Conservation (phyloP, 2,888 invertebrate species). For the Syritta pipiens region DNA sequence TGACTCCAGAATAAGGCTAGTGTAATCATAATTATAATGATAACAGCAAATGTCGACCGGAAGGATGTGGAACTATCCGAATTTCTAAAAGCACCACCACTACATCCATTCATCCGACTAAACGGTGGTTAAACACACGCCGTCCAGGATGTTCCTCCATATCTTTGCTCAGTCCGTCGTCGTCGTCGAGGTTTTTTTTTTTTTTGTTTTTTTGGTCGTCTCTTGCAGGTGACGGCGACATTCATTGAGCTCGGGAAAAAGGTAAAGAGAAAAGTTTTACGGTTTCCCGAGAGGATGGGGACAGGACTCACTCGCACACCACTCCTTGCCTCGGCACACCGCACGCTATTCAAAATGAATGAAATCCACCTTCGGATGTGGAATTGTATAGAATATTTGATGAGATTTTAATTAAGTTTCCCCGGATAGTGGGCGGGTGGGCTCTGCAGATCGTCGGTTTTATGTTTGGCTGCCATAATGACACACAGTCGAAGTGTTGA, state of each 20-base stretch:
- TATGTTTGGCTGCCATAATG: constrained; percentile 23
- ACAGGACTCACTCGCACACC: background rate
- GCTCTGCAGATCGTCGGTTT: constrained; percentile 17
- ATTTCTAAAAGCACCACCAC: constrained; percentile 28
- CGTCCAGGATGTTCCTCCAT: background rate
- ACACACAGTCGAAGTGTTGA: background rate
- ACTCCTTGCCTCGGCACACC: background rate
- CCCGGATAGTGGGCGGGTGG: background rate
- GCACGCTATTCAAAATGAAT: constrained; percentile 38
- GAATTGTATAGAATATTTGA: constrained; percentile 67
- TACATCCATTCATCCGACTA: constrained; percentile 27
- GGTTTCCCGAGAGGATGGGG: background rate
- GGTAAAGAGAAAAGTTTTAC: constrained; percentile 31
- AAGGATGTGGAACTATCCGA: constrained; percentile 45
- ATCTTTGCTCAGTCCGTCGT: background rate
- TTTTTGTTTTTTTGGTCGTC: constrained; percentile 2
- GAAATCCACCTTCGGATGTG: constrained; percentile 59
- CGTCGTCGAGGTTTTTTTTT: background rate
- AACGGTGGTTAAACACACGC: constrained; percentile 21
- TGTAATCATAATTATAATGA: constrained; percentile 37
- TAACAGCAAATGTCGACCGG: constrained; percentile 35
- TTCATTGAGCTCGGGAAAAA: background rate
- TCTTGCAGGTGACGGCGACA: constrained; percentile 16
- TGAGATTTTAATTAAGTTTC: constrained; percentile 69
- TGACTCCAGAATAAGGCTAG: constrained; percentile 24